A percentile compares a stretch with the other conserved stretches of the same genome.
phyloP scores from a whole-genome alignment of 2,888 invertebrate genomes.

The Artemia sinica region DNA sequence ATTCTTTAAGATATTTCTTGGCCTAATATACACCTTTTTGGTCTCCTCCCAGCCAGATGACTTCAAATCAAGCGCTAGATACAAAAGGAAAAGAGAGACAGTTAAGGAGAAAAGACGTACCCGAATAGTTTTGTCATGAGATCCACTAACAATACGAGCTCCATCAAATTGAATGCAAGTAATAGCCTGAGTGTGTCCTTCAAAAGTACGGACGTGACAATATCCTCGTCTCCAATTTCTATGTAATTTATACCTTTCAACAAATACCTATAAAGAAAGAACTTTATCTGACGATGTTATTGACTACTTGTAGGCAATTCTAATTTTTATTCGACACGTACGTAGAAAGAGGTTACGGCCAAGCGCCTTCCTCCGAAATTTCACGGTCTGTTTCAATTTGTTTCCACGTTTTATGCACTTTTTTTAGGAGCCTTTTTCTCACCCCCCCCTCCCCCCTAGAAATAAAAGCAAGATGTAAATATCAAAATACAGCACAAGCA shows the following conservation, averaged over 20 bases:
- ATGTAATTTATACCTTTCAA: slow-evolving; percentile 34
- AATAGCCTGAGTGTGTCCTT: slow-evolving; percentile 37
- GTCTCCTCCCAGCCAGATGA: too few relatives aligned
- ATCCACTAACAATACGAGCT: slow-evolving; percentile 37
- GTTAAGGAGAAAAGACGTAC: slow-evolving; percentile 26
- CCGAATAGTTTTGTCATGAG: slow-evolving; percentile 38
- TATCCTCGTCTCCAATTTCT: slow-evolving; percentile 36
- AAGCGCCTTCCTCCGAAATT: neutral
- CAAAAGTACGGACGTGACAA: slow-evolving; percentile 37
- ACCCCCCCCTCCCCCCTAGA: too few relatives aligned
- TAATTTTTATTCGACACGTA: neutral
- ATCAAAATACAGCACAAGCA: too few relatives aligned
- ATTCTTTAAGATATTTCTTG: too few relatives aligned
- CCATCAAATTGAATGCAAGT: slow-evolving; percentile 39
- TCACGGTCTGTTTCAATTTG: too few relatives aligned
- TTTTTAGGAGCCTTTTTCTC: too few relatives aligned
- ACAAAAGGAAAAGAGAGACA: too few relatives aligned
- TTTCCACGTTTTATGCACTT: too few relatives aligned
- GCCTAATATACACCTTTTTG: too few relatives aligned
- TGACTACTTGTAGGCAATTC: neutral
- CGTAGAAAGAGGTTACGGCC: neutral
- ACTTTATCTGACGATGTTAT: neutral
- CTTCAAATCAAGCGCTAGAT: too few relatives aligned
- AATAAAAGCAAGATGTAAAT: too few relatives aligned
- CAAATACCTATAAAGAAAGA: slow-evolving; percentile 32